A percentile compares a stretch with the other conserved stretches of the same genome.
These are phyloP conservation scores for Polyodon spathula DNA, from an alignment of 2,113 vertebrate species.

Conservation along the genomic window DNA sequence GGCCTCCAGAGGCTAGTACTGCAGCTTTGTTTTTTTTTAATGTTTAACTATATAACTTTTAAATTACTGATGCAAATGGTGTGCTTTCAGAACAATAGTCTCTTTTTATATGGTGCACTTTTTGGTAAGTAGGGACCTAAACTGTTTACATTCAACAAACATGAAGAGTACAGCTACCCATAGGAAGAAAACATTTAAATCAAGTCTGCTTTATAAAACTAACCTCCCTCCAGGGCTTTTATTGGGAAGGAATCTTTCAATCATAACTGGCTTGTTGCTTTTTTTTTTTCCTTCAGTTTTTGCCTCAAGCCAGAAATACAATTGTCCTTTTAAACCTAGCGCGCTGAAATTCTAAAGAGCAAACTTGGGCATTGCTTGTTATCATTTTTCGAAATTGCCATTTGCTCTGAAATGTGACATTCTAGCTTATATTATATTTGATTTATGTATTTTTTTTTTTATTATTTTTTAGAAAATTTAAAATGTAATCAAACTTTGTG, in stretches of 20 bases:
- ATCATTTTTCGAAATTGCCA: not conserved
- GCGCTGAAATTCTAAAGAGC: not conserved
- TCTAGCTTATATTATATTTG: no score
- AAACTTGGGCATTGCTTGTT: not conserved
- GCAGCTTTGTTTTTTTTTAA: no score
- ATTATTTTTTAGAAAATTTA: no score
- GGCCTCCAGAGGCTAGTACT: no score
- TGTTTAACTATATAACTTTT: not conserved
- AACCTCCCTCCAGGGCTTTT: conserved; percentile 7
- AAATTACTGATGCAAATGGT: not conserved
- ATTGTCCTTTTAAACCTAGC: conserved; percentile 1
- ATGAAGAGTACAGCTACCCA: conserved; percentile 1
- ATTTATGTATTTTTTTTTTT: not conserved
- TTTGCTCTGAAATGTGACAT: no score
- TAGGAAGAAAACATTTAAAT: conserved; percentile 16
- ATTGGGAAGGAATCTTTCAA: not conserved
- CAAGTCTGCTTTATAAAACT: conserved; percentile 11
- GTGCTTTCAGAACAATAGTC: not conserved
- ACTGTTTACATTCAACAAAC: conserved; percentile 13
- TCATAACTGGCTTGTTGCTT: conserved; percentile 4
- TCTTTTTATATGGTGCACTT: no score
- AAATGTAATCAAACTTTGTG: no score
- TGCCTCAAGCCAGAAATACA: conserved; percentile 9
- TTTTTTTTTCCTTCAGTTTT: conserved; percentile 2
- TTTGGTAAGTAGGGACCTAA: not conserved